Evolutionary conservation across 2,888 invertebrate genomes (phyloP).

Genomic region (Lottia gigantea): DNA sequence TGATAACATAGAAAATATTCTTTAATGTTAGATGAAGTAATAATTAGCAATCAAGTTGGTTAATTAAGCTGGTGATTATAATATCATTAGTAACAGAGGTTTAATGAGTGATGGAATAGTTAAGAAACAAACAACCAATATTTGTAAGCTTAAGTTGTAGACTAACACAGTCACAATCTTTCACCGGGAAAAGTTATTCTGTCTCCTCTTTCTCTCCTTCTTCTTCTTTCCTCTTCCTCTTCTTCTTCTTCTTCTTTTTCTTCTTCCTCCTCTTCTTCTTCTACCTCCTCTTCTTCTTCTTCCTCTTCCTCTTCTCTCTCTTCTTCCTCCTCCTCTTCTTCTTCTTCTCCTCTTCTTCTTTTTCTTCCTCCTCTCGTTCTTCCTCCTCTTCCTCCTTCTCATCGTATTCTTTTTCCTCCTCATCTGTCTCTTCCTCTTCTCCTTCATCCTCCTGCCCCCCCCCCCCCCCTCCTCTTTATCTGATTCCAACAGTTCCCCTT

Average conservation of each 20-base stretch:
- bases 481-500: neutral
- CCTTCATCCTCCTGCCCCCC: slow-evolving; percentile 8
- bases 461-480: neutral
- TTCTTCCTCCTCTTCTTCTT: neutral
- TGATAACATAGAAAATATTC: too few species aligned
- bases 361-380: slow-evolving; percentile 11
- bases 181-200: too few species aligned
- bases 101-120: too few species aligned
- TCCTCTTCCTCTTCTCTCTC: slow-evolving; percentile 1
- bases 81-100: too few species aligned
- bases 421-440: slow-evolving; percentile 16
- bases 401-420: slow-evolving; percentile 22
- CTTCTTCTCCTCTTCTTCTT: neutral
- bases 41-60: too few species aligned
- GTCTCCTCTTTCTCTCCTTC: neutral
- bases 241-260: neutral
- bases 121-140: too few species aligned
- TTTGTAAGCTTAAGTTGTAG: too few species aligned
- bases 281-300: neutral
- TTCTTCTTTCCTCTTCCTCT: neutral
- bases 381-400: slow-evolving; percentile 15
- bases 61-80: too few species aligned
- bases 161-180: too few species aligned
- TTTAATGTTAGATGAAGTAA: too few species aligned
- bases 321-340: slow-evolving; percentile 14